Evolutionary conservation across 2,888 invertebrate species (phyloP).

Genomic region (Trilocha varians): DNA sequence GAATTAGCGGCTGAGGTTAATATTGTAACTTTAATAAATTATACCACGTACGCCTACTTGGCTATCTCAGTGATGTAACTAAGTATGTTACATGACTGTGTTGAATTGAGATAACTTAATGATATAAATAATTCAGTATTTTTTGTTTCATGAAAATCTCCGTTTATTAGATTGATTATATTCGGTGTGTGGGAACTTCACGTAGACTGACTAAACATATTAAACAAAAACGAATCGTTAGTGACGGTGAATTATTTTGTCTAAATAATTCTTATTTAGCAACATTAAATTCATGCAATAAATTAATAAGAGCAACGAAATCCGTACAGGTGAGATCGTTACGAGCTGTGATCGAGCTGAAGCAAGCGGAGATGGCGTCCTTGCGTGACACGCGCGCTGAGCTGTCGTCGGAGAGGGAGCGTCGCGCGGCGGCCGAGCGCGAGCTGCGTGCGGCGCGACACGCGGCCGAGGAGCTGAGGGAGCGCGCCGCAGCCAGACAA

Average conservation of each 20-base stretch:
- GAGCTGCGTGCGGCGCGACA: slow-evolving; percentile 85
- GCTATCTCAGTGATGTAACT: neutral
- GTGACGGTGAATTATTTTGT: too few species aligned
- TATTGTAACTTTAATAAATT: slow-evolving; percentile 5
- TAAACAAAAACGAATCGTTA: too few species aligned
- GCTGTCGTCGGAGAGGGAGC: slow-evolving; percentile 81
- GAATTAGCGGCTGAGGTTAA: slow-evolving; percentile 63
- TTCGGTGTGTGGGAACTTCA: too few species aligned
- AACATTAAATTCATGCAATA: neutral
- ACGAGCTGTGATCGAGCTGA: slow-evolving; percentile 89
- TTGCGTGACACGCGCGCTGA: slow-evolving; percentile 81
- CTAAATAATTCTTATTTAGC: too few species aligned
- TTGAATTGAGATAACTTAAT: neutral
- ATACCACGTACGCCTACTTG: neutral
- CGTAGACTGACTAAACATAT: too few species aligned
- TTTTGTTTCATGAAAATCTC: too few species aligned
- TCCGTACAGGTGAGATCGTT: slow-evolving; percentile 75
- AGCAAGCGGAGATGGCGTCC: slow-evolving; percentile 87
- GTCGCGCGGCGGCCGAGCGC: slow-evolving; percentile 80
- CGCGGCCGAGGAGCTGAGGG: slow-evolving; percentile 88
- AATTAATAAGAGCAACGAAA: neutral
- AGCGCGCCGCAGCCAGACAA: slow-evolving; percentile 81
- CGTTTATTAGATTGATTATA: too few species aligned
- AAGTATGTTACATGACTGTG: slow-evolving; percentile 5
- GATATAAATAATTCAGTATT: too few species aligned